Conservation (phyloP, 2,797 vertebrate genomes). For the Eutrigla gurnardus region DNA sequence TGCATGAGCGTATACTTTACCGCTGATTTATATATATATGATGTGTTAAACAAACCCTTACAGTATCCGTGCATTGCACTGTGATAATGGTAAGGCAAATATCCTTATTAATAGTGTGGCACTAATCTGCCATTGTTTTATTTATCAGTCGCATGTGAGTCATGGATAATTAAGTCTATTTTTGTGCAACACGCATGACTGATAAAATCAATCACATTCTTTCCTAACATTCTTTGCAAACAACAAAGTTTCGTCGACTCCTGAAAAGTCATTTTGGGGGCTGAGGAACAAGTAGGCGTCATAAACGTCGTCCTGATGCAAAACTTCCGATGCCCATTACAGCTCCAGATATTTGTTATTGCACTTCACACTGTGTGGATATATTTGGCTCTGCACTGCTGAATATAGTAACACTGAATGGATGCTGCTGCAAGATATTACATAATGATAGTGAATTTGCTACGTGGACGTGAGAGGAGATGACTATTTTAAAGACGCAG, state of each 20-base stretch:
- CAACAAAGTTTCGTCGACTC: neutral
- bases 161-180: neutral
- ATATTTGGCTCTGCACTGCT: conserved; percentile 62
- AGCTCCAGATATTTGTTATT: conserved; percentile 36
- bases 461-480: conserved; percentile 53
- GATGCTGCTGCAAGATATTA: conserved; percentile 71
- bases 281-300: neutral
- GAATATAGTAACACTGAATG: conserved; percentile 72
- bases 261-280: neutral
- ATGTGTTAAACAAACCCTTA: no score
- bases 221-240: no score
- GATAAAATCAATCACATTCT: neutral
- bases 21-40: no score
- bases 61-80: no score
- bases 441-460: conserved; percentile 71
- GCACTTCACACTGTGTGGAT: conserved; percentile 48
- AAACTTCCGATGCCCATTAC: conserved; percentile 47
- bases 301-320: conserved; percentile 19
- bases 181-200: neutral
- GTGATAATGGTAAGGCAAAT: neutral
- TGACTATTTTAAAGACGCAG: conserved; percentile 56
- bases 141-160: neutral
- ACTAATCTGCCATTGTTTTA: neutral
- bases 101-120: neutral
- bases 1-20: no score